phyloP scores from a whole-genome alignment of 2,113 vertebrate species.

The Leucosticte australis region DNA sequence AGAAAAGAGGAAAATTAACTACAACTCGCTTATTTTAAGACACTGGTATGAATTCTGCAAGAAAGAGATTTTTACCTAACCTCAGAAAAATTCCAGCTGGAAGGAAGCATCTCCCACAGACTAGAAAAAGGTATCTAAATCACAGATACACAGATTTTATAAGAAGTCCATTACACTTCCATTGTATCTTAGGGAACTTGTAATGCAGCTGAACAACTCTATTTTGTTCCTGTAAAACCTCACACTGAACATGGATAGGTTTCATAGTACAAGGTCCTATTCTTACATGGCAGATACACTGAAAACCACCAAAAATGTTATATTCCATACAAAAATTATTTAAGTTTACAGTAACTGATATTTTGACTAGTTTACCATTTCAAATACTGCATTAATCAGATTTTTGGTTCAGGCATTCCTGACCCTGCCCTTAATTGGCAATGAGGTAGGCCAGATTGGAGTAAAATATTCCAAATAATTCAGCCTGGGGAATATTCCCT shows the following conservation, averaged over 20 bases:
- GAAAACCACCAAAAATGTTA: neutral
- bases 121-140: neutral
- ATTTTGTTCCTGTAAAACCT: neutral
- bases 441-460: constrained; percentile 6
- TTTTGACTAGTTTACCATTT: constrained; percentile 12
- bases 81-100: neutral
- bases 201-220: neutral
- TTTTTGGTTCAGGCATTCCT: constrained; percentile 31
- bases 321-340: neutral
- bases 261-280: neutral
- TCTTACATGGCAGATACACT: neutral
- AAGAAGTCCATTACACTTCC: neutral
- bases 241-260: neutral
- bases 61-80: neutral
- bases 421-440: constrained; percentile 50
- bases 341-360: constrained; percentile 45
- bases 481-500: constrained; percentile 34
- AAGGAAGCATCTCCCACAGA: neutral
- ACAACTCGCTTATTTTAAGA: neutral
- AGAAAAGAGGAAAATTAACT: neutral
- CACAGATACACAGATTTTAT: neutral
- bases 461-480: constrained; percentile 62
- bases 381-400: constrained; percentile 60
- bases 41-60: neutral
- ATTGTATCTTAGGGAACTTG: neutral